phyloP scores from a whole-genome alignment of 2,113 vertebrate genomes.

The Melospiza melodia region DNA sequence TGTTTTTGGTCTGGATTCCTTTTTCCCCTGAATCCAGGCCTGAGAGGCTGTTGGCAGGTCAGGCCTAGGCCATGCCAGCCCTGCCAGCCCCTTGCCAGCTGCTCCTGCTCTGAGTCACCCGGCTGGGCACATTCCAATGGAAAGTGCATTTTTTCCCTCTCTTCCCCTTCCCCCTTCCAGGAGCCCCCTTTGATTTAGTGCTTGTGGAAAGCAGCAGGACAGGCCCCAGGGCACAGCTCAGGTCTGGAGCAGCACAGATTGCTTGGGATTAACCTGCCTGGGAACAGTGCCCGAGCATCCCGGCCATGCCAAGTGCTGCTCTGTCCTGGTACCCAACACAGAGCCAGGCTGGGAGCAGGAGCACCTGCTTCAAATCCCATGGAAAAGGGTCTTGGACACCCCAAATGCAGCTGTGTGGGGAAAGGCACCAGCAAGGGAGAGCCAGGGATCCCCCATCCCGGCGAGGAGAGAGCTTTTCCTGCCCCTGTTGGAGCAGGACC shows the following conservation, averaged over 20 bases:
- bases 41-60: slow-evolving; percentile 45
- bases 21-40: background rate
- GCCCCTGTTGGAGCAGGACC: background rate
- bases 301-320: background rate
- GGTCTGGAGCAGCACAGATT: background rate
- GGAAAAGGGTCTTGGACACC: background rate
- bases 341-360: background rate
- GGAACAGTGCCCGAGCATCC: background rate
- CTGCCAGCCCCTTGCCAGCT: background rate
- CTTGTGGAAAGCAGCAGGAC: slow-evolving; percentile 13
- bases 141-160: background rate
- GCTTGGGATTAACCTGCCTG: background rate
- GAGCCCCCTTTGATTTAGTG: slow-evolving; percentile 24
- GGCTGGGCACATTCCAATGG: slow-evolving; percentile 29
- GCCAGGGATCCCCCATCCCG: background rate
- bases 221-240: background rate
- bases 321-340: fast-evolving
- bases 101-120: background rate
- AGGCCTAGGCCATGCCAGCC: slow-evolving; percentile 33
- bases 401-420: background rate
- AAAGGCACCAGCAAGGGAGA: background rate
- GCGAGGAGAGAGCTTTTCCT: fast-evolving
- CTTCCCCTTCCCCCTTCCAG: background rate
- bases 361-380: background rate
- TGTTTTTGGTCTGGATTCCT: background rate